Conservation (phyloP, 2,797 vertebrate species). For the Octomys mimax region DNA sequence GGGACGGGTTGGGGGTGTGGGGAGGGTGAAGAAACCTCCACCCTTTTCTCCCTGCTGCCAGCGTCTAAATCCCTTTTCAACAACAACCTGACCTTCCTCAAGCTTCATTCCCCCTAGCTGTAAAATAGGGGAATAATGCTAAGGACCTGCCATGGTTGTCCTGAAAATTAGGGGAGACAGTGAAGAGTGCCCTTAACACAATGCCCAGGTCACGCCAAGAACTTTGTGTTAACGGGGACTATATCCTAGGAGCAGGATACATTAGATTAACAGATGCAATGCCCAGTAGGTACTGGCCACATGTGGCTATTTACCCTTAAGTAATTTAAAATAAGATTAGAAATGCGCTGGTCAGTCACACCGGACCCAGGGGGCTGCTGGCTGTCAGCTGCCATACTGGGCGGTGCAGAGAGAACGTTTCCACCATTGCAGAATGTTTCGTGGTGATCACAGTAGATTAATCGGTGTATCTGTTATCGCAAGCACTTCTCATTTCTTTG, state of each 20-base stretch:
- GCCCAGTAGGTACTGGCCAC: neutral
- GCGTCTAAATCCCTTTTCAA: neutral
- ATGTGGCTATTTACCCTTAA: neutral
- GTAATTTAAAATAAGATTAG: neutral
- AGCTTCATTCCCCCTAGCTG: neutral
- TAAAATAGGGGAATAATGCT: neutral
- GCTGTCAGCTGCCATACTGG: accelerated
- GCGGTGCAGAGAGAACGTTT: neutral
- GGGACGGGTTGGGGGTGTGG: too few relatives aligned
- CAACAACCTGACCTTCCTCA: neutral
- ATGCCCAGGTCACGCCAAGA: too few relatives aligned
- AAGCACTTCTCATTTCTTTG: neutral
- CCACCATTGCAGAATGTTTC: accelerated
- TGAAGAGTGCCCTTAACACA: too few relatives aligned
- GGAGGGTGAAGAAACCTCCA: neutral
- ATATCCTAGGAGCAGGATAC: accelerated
- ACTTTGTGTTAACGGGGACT: neutral
- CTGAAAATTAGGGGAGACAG: neutral
- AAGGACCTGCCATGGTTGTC: neutral
- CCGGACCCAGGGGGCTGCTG: accelerated
- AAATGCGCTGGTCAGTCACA: neutral
- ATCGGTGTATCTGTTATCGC: neutral
- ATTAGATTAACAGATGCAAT: neutral
- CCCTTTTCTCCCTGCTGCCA: neutral
- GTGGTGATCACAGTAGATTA: neutral